Evolutionary conservation across 2,797 vertebrate genomes (phyloP).

Genomic region (Poecilia gillii): DNA sequence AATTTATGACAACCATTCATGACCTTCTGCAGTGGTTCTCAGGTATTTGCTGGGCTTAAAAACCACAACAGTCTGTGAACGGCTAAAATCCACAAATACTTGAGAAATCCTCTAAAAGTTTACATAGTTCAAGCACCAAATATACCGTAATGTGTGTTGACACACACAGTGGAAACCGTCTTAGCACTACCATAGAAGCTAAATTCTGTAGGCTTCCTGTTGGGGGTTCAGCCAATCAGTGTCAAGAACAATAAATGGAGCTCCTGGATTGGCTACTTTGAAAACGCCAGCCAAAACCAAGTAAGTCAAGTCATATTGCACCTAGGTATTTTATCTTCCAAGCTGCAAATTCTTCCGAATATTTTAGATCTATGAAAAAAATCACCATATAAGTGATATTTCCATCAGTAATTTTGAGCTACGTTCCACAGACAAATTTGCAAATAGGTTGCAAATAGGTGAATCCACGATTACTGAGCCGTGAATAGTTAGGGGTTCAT

Average conservation of each 20-base stretch:
- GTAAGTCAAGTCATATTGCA: neutral
- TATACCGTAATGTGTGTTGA: neutral
- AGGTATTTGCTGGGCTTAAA: neutral
- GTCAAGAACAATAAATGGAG: neutral
- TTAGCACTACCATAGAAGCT: neutral
- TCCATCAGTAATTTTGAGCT: neutral
- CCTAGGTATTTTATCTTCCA: no score
- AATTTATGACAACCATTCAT: neutral
- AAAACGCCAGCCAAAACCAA: neutral
- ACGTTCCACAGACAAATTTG: neutral
- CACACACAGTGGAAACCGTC: neutral
- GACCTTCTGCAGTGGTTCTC: neutral
- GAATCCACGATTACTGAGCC: neutral
- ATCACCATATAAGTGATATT: neutral
- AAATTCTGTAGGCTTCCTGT: neutral
- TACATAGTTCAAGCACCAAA: neutral
- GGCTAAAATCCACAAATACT: neutral
- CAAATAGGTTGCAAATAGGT: neutral
- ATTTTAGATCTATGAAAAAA: neutral
- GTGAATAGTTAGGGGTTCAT: neutral
- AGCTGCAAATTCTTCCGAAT: neutral
- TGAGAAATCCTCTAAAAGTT: neutral
- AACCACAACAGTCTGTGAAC: neutral
- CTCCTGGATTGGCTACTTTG: neutral
- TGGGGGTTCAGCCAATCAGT: neutral